Percentiles rank a stretch among this genome's conserved stretches.
These are phyloP conservation scores for Gobio gobio DNA, from an alignment of 2,113 vertebrate genomes.

Conservation along the genomic window DNA sequence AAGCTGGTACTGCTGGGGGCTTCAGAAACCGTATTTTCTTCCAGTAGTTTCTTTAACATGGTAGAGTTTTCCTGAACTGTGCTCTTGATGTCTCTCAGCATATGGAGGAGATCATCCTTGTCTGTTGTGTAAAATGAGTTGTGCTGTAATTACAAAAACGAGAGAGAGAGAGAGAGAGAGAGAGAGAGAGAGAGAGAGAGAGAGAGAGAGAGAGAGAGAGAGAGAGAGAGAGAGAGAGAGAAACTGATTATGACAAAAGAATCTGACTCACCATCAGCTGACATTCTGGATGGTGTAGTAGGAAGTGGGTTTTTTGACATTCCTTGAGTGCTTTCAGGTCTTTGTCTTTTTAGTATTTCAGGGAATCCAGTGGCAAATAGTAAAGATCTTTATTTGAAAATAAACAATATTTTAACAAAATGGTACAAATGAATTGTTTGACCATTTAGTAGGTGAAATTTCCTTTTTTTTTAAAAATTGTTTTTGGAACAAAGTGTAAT, in stretches of 20 bases:
- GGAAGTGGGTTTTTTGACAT: not conserved
- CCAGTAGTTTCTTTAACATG: slow-evolving; percentile 26
- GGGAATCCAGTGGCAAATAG: not conserved
- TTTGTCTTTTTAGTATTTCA: not conserved
- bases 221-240: too few relatives aligned
- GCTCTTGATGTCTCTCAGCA: slow-evolving; percentile 31
- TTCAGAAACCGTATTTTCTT: not conserved
- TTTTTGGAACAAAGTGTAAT: not conserved
- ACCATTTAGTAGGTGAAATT: not conserved
- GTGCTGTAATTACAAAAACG: not conserved
- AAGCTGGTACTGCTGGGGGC: slow-evolving; percentile 5
- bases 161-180: too few relatives aligned
- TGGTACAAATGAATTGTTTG: not conserved
- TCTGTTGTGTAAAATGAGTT: not conserved
- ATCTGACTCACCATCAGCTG: not conserved
- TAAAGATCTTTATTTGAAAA: not conserved
- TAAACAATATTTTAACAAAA: not conserved
- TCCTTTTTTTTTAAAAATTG: not conserved
- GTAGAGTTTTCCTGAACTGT: slow-evolving; percentile 3
- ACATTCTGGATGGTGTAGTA: not conserved
- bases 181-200: too few relatives aligned
- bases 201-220: too few relatives aligned
- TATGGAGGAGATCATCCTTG: not conserved
- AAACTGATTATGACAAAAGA: not conserved
- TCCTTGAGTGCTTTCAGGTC: not conserved